These are phyloP conservation scores for Sphyrna mokarran DNA, from an alignment of 2,113 vertebrate species.

Conservation along the genomic window DNA sequence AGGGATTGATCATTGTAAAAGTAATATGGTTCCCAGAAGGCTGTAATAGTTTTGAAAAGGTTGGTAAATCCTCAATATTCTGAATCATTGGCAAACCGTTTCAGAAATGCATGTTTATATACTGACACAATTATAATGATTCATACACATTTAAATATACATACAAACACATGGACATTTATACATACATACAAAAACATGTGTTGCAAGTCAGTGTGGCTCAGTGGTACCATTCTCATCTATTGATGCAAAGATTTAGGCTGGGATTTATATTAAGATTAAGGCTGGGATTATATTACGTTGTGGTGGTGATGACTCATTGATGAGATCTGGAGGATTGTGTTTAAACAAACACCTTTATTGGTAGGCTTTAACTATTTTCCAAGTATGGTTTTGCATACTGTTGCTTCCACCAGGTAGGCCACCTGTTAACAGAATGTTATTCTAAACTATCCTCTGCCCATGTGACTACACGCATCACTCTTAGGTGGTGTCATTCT, in stretches of 20 bases:
- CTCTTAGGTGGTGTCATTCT: no score
- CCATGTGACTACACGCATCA: no score
- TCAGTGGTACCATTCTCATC: not conserved
- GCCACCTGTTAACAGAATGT: no score
- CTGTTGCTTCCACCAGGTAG: no score
- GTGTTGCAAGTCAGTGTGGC: not conserved
- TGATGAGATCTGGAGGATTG: no score
- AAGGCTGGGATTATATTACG: no score
- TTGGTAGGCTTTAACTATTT: no score
- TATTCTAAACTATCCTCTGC: no score
- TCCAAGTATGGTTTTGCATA: no score
- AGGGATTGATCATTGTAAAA: not conserved
- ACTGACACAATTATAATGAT: not conserved
- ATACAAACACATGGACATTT: not conserved
- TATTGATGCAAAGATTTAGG: not conserved
- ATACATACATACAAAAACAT: not conserved
- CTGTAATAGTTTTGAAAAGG: not conserved
- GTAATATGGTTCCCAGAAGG: not conserved
- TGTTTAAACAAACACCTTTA: no score
- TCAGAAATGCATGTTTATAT: not conserved
- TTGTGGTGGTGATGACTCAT: no score
- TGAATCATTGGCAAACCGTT: not conserved
- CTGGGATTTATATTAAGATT: not conserved
- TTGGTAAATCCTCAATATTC: not conserved
- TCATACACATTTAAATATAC: not conserved